These are phyloP conservation scores for Formica aserva DNA, from an alignment of 2,888 invertebrate genomes.

Conservation along the genomic window DNA sequence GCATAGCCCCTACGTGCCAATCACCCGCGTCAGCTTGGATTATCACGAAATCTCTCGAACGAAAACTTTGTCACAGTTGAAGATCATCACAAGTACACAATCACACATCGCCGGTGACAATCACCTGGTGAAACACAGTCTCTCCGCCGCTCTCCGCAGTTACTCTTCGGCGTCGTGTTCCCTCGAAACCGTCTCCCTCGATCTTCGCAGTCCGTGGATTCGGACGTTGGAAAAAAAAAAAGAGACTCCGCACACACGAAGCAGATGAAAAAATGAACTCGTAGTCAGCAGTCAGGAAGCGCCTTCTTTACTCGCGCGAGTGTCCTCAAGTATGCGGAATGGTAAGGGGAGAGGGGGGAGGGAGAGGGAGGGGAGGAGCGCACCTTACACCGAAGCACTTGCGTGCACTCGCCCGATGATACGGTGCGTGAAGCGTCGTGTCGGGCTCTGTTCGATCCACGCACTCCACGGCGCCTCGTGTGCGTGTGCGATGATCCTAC, in stretches of 20 bases:
- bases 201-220: slow-evolving; percentile 24
- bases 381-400: slow-evolving; percentile 49
- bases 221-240: not conserved
- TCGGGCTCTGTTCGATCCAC: slow-evolving; percentile 54
- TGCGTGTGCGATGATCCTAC: slow-evolving; percentile 81
- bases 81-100: slow-evolving; percentile 65
- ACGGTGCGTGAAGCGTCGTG: slow-evolving; percentile 55
- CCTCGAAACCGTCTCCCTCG: not conserved
- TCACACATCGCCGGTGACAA: slow-evolving; percentile 66
- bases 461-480: slow-evolving; percentile 68
- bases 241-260: slow-evolving; percentile 27
- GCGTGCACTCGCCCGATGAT: slow-evolving; percentile 52
- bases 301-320: slow-evolving; percentile 43
- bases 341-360: not conserved
- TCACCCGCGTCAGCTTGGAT: slow-evolving; percentile 38
- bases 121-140: slow-evolving; percentile 71
- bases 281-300: not conserved
- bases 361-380: not conserved
- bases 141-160: slow-evolving; percentile 32
- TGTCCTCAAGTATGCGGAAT: slow-evolving; percentile 33
- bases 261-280: slow-evolving; percentile 21
- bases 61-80: slow-evolving; percentile 63
- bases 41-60: slow-evolving; percentile 45
- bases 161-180: slow-evolving; percentile 51
- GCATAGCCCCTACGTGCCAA: slow-evolving; percentile 32